phyloP scores from a whole-genome alignment of 2,888 invertebrate species.

The Allygus modestus region DNA sequence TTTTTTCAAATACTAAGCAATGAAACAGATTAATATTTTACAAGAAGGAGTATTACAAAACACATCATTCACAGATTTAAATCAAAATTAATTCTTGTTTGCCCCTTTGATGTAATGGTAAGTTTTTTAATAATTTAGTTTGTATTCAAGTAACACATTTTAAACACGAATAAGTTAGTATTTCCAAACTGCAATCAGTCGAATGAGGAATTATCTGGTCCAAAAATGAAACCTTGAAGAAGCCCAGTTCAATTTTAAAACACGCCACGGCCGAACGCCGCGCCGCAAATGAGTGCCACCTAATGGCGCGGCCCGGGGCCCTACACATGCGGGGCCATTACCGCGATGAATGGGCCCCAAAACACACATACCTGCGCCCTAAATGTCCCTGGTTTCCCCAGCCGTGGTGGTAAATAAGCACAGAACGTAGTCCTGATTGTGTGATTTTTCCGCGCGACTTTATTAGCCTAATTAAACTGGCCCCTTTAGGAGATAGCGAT shows the following conservation, averaged over 20 bases:
- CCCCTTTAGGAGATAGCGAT: slow-evolving; percentile 2
- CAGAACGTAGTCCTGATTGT: not conserved
- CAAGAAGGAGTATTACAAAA: no score
- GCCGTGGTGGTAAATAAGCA: not conserved
- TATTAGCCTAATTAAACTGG: slow-evolving; percentile 25
- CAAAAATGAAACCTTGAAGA: slow-evolving; percentile 6
- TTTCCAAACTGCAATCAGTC: no score
- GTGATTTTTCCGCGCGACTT: slow-evolving; percentile 40
- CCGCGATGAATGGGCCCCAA: slow-evolving; percentile 30
- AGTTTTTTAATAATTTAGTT: no score
- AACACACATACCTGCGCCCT: slow-evolving; percentile 14
- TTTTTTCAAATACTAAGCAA: no score
- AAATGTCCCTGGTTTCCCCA: not conserved
- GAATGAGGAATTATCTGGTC: not conserved
- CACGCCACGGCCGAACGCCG: not conserved
- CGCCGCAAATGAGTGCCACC: slow-evolving; percentile 10
- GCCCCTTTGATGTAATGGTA: no score
- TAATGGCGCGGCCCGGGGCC: not conserved
- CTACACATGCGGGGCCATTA: slow-evolving; percentile 21
- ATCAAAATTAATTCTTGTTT: no score
- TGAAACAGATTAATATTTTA: no score
- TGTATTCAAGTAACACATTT: no score
- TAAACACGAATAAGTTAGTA: no score
- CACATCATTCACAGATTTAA: no score
- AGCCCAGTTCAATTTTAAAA: not conserved